phyloP scores from a whole-genome alignment of 1,140 invertebrate species.

The Colletes gigas region DNA sequence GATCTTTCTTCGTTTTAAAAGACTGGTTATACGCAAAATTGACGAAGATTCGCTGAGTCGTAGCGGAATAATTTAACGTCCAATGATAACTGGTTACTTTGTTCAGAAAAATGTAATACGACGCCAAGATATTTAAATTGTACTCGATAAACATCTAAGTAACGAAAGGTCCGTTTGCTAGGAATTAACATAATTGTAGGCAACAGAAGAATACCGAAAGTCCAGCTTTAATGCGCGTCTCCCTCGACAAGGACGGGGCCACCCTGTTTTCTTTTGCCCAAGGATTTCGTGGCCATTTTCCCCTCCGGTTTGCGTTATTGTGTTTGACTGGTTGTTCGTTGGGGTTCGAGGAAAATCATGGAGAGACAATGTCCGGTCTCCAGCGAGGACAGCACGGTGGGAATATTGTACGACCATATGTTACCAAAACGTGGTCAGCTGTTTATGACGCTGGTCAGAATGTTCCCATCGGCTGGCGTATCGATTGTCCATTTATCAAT shows the following conservation, averaged over 20 bases:
- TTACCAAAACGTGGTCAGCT: constrained; percentile 64
- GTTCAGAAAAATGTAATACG: not conserved
- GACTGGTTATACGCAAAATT: too few relatives aligned
- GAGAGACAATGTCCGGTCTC: constrained; percentile 37
- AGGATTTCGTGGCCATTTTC: constrained; percentile 21
- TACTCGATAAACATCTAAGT: constrained; percentile 3
- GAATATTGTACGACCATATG: constrained; percentile 64
- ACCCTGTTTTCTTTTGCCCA: constrained; percentile 22
- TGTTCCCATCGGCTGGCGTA: constrained; percentile 18
- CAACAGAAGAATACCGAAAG: constrained; percentile 3
- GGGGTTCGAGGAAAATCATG: constrained; percentile 41
- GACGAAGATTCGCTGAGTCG: too few relatives aligned
- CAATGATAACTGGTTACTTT: not conserved
- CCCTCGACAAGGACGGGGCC: not conserved
- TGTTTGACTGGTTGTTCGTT: constrained; percentile 26
- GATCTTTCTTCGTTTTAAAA: not conserved
- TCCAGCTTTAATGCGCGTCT: not conserved
- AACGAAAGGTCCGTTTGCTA: not conserved
- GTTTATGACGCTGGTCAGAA: constrained; percentile 48
- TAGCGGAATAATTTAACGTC: too few relatives aligned
- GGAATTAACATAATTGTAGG: constrained; percentile 32
- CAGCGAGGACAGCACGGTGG: constrained; percentile 30
- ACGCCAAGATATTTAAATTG: not conserved
- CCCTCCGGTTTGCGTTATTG: constrained; percentile 39
- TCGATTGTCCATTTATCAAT: constrained; percentile 64